Base-by-base conservation (phyloP, 2,113 vertebrate genomes). In the Litocranius walleri region DNA sequence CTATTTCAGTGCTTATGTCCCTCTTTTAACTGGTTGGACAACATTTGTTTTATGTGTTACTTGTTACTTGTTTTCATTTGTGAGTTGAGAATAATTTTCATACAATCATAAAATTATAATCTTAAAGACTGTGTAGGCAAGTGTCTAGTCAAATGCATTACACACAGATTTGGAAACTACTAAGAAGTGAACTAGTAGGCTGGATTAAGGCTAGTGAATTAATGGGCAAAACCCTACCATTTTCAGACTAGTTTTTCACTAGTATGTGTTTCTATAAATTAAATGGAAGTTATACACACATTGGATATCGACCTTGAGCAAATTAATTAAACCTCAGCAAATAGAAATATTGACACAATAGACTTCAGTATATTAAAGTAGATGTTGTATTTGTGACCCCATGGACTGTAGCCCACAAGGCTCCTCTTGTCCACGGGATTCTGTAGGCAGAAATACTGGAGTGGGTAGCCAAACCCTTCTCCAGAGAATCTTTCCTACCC, bases 41-140 rank as follows among this genome's bases (percentile, higher is more conserved):
- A 77, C 40, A 36, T 78, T 80, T 92, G 59, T 54, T 74, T 87
- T 90, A 27, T 33, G 50, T 85, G 57, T 96, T 29, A 67, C 36
- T 27, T 88, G 62, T 96, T 19, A 83, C 33, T 36, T 90, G 10
- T 89, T 96, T 94, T 94, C 43, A 84, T 88, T 94, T 74, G 64
- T 84, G 54, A 91, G 91, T 7, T 56, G 36, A 88, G 87, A 82
- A 27, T 83, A 54, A 82, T 67, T 94, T 94, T 59, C 21, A 21
- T 54, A 17, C 40, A 88, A 0, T 88, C 9, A 36, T 59, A 71
- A 71, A 67, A 52, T 52, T 64, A 64, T 50, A 84, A 19, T 95
- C 48, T 80, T 80, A 57, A 54, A 59, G 56, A 19, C 59, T 57
- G 27, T 67, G 50, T 85, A 56, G 59, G 62, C 52, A 82, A 23